Evolutionary conservation across 2,113 vertebrate genomes (phyloP), one percentile per base, ranked within the genome.

Genomic region (Phalacrocorax carbo): DNA sequence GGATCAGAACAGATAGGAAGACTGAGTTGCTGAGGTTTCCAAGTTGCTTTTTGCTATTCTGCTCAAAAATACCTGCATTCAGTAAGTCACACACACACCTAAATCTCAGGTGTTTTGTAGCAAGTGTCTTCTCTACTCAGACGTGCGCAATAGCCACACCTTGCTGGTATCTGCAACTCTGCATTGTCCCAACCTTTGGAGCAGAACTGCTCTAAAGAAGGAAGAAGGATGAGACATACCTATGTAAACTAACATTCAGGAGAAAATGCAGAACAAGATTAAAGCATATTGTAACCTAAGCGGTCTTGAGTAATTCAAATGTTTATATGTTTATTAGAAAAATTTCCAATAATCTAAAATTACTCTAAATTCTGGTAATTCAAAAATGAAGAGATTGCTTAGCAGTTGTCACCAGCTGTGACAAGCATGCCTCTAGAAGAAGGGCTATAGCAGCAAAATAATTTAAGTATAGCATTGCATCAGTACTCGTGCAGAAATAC

Each of bases 231-330:
- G 52, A 88, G 86, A 94, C 82, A 87, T 86, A 71, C 62, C 69
- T 81, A 5, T 81, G 82, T 78, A 92, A 93, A 88, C 42, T 68
- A 68, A 12, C 8, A 15, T 92, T 51, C 22, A 34, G 65, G 85
- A 92, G 71, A 93, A 95, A 91, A 86, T 17, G 27, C 16, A 72
- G 62, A 90, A 73, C 51, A 81, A 71, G 88, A 94, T 96, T 94
- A 97, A 98, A 97, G 96, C 76, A 58, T 60, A 95, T 94, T 97
- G 97, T 98, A 99, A 98, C 94, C 75, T 80, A 96, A 98, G 97
- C 97, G 93, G 97, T 97, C 96, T 97, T 97, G 94, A 92, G 97
- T 97, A 97, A 97, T 97, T 98, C 96, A 87, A 88, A 95, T 98
- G 97, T 98, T 97, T 98, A 93, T 97, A 97, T 97, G 97, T 94